Evolutionary conservation across 2,888 invertebrate species (phyloP), one percentile per base, ranked within the genome.

Genomic region (Drosophila histrio): DNA sequence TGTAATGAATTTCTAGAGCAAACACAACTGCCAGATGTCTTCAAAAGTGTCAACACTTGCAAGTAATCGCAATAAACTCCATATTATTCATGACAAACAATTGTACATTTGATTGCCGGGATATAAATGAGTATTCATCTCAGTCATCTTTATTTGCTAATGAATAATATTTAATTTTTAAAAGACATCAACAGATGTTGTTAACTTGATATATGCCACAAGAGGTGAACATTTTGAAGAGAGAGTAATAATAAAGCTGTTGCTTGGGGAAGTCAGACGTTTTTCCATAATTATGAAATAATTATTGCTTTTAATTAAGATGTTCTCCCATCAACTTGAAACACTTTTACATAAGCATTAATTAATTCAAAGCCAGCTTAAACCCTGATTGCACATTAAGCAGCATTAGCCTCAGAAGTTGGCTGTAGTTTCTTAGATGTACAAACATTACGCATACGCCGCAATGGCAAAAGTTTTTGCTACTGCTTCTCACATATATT

Each of bases 371-470:
- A 30, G 19, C 28, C 13, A 41, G 41, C 13, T 50, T 9, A 36
- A 17, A 13, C 30, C 28, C 26, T 15, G 38, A 24, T 13, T 22
- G 47, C 30, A n/a, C 21, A 53, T 43, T 19, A 38, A 34, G 34
- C 63, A 52, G 44, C 38, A 52, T 54, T 28, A 22, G 30, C 30
- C n/a, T 3, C 58, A 54, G 50, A 30, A 59, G 64, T 64, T 62
- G 74, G 43, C 3, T 9, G 54, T 15, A 54, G 22, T 28, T 26
- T 46, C 15, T 50, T 15, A 36, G 60, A 62, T 77, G 43, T 43
- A 24, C 57, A 43, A 52, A 69, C 7, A 72, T 72, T 72, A 52
- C 44, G 77, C 38, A 75, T 77, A 72, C 60, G 72, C 54, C 28
- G 17, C 21, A 21, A 9, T 38, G 43, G 39, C 44, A 30, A 38